A percentile compares a stretch with the other conserved stretches of the same genome.
Evolutionary conservation across 2,888 invertebrate genomes (phyloP).

Genomic region (Apotomis betuletana): DNA sequence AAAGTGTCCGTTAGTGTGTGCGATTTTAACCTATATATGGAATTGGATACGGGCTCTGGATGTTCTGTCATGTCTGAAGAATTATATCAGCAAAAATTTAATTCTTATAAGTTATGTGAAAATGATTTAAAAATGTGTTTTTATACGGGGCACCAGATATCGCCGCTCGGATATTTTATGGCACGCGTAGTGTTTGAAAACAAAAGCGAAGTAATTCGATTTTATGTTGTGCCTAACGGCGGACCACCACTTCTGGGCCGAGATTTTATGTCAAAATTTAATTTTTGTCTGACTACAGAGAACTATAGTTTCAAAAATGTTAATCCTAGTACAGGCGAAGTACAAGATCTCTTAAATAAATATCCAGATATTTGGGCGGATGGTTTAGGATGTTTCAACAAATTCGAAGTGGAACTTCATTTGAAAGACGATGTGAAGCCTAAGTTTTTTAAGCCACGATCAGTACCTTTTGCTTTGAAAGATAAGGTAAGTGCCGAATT

Average conservation of each 20-base stretch:
- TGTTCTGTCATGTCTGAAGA: no score
- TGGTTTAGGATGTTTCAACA: constrained; percentile 34
- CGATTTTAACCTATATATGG: no score
- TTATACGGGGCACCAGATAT: no score
- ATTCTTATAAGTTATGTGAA: no score
- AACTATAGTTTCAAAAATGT: not conserved
- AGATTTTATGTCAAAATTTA: not conserved
- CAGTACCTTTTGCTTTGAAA: constrained; percentile 42
- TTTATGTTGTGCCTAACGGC: constrained; percentile 7
- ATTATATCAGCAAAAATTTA: no score
- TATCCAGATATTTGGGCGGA: constrained; percentile 11
- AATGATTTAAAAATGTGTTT: no score
- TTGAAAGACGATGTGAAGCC: constrained; percentile 36
- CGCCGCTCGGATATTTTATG: no score
- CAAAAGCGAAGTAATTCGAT: no score
- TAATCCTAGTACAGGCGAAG: not conserved
- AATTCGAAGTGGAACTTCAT: constrained; percentile 39
- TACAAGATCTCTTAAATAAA: not conserved
- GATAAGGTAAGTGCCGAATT: constrained; percentile 25
- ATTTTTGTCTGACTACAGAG: not conserved
- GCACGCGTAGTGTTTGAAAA: no score
- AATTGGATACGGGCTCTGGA: no score
- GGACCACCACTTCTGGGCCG: constrained; percentile 19
- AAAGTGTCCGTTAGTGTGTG: no score
- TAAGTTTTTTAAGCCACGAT: constrained; percentile 43